Conservation (phyloP, 2,113 vertebrate genomes). For the Salvelinus fontinalis region DNA sequence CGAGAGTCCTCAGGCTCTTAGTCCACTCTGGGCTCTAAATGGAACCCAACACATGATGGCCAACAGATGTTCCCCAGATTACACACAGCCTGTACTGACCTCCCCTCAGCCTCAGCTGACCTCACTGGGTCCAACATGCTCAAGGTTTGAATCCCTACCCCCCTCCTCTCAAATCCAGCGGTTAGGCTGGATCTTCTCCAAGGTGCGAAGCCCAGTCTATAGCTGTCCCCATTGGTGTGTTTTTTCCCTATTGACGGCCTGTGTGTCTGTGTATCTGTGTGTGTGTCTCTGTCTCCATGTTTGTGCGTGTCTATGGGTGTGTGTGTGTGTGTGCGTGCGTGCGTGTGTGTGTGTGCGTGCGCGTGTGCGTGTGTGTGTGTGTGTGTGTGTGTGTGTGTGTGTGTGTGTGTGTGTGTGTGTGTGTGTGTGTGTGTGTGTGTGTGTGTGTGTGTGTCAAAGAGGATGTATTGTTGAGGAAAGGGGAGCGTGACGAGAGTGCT, state of each 20-base stretch:
- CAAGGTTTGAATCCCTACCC: no score
- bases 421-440: conserved; percentile 10
- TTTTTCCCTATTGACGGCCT: background rate
- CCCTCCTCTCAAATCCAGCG: no score
- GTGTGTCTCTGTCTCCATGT: background rate
- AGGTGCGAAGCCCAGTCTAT: conserved; percentile 29
- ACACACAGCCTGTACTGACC: conserved; percentile 36
- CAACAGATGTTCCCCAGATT: conserved; percentile 63
- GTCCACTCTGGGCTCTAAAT: conserved; percentile 58
- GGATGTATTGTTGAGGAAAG: conserved; percentile 58
- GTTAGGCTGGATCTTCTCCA: conserved; percentile 32
- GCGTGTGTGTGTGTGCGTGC: background rate
- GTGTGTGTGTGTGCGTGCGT: conserved; percentile 1
- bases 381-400: no score
- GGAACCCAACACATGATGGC: conserved; percentile 54
- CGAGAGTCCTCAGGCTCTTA: conserved; percentile 49
- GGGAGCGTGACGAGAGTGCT: conserved; percentile 68
- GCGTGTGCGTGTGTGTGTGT: no score
- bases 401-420: background rate
- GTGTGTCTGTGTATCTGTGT: background rate
- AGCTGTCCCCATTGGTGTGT: conserved; percentile 20
- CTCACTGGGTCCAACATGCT: no score
- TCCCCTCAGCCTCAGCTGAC: no score
- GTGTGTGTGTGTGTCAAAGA: conserved; percentile 12
- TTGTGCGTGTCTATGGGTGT: background rate